These are phyloP conservation scores for Carassius carassius DNA, from an alignment of 2,113 vertebrate species.

Conservation along the genomic window DNA sequence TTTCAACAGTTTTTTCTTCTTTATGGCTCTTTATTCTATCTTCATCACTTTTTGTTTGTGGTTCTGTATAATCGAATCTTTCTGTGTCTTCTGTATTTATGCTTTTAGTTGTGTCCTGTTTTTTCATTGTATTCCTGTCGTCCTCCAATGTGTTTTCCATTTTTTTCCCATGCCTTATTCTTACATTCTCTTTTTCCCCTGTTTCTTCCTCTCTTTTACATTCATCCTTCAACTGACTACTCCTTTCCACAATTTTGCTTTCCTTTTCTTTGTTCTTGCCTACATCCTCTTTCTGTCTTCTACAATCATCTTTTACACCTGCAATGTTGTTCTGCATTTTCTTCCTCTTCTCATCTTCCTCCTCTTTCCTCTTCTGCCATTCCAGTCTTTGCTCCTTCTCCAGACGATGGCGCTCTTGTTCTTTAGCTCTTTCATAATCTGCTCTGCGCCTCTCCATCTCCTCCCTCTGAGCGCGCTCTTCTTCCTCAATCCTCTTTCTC, in stretches of 20 bases:
- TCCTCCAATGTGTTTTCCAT: background rate
- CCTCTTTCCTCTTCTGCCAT: conserved; percentile 64
- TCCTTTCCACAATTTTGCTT: background rate
- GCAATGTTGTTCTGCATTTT: conserved; percentile 62
- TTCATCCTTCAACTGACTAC: background rate
- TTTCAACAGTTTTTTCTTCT: background rate
- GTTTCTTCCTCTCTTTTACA: background rate
- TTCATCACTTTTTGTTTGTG: background rate
- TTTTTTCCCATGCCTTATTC: conserved; percentile 25
- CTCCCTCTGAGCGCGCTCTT: conserved; percentile 60
- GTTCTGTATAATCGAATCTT: conserved; percentile 4
- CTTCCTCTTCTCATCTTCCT: conserved; percentile 61
- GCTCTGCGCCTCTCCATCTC: conserved; percentile 61
- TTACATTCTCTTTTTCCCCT: conserved; percentile 57
- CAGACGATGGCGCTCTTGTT: conserved; percentile 63
- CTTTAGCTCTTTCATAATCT: conserved; percentile 69
- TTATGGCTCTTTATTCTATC: background rate
- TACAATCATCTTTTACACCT: conserved; percentile 42
- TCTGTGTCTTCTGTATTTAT: background rate
- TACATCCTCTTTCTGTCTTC: conserved; percentile 42
- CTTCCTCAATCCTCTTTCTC: conserved; percentile 66
- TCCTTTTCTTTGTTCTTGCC: conserved; percentile 64
- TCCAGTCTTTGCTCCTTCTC: conserved; percentile 68
- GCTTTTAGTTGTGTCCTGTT: background rate
- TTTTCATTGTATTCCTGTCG: conserved; percentile 14